Evolutionary conservation across 2,797 vertebrate genomes (phyloP).

Genomic region (Onychomys torridus): DNA sequence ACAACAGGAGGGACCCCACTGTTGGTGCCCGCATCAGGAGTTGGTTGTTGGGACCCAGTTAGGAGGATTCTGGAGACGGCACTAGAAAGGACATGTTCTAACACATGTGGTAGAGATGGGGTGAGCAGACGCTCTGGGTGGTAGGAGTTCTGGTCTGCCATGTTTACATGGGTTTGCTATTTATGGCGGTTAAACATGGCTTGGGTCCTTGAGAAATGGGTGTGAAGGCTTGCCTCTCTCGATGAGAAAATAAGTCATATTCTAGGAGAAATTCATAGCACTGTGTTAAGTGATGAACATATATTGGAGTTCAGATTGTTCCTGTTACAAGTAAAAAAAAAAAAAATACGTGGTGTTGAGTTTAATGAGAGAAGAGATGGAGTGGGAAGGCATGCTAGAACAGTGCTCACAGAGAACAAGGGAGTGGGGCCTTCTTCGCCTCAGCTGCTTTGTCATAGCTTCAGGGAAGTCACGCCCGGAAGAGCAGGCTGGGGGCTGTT

Average conservation of each 20-base stretch:
- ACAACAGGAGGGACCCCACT: neutral
- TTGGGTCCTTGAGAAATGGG: neutral
- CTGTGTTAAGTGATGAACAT: neutral
- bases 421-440: neutral
- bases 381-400: neutral
- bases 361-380: neutral
- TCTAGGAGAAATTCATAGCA: neutral
- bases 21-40: no score
- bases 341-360: neutral
- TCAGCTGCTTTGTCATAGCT: neutral
- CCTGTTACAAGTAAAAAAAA: neutral
- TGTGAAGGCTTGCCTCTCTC: neutral
- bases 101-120: rapidly evolving
- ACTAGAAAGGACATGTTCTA: neutral
- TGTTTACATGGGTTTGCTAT: neutral
- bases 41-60: neutral
- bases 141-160: neutral
- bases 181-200: neutral
- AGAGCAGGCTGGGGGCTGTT: neutral
- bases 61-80: neutral
- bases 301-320: neutral
- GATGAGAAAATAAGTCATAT: neutral
- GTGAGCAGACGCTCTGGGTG: neutral
- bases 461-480: neutral
- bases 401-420: neutral